Conservation (phyloP, 2,888 invertebrate genomes). For the Pammene aurita region DNA sequence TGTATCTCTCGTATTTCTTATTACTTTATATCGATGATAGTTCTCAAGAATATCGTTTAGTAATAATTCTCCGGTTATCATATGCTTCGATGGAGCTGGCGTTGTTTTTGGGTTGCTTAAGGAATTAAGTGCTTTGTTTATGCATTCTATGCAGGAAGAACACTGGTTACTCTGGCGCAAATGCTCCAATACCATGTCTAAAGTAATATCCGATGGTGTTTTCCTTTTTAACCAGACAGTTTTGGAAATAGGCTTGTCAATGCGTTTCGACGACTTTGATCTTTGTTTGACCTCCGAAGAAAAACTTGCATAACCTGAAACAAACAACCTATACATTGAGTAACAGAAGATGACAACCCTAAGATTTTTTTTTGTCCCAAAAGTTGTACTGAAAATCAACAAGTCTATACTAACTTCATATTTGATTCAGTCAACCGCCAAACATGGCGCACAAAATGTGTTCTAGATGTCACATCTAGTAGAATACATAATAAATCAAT, state of each 20-base stretch:
- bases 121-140: conserved; percentile 56
- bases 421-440: too few species aligned
- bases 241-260: not conserved
- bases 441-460: too few species aligned
- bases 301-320: not conserved
- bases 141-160: conserved; percentile 58
- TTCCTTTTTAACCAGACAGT: conserved; percentile 48
- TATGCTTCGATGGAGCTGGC: conserved; percentile 40
- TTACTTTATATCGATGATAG: conserved; percentile 42
- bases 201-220: conserved; percentile 46
- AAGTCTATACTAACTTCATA: too few species aligned
- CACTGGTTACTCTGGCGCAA: conserved; percentile 57
- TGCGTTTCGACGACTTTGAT: conserved; percentile 40
- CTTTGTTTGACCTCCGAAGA: conserved; percentile 26
- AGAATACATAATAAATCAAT: too few species aligned
- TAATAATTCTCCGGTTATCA: conserved; percentile 47
- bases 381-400: too few species aligned
- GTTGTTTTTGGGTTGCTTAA: conserved; percentile 51
- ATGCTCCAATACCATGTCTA: conserved; percentile 51
- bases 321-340: not conserved
- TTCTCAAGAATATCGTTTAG: conserved; percentile 50
- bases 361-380: too few species aligned
- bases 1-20: conserved; percentile 51
- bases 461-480: too few species aligned
- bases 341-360: too few species aligned